Conservation (phyloP, 2,797 vertebrate species). For the Babyrousa celebensis region DNA sequence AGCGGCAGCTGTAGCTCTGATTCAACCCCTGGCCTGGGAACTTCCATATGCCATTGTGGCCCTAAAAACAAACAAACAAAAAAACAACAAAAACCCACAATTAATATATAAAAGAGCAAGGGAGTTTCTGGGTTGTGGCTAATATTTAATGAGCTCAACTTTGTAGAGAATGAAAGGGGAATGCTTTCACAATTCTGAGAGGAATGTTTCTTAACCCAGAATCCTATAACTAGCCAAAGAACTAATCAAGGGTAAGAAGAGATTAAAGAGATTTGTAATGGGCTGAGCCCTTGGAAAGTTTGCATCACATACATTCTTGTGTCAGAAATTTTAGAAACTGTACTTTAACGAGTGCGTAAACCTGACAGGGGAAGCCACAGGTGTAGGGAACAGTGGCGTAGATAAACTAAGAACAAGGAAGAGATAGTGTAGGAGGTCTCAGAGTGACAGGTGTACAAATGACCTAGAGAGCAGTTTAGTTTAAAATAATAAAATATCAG, state of each 20-base stretch:
- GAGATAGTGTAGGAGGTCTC: background rate
- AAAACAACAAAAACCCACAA: too few species aligned
- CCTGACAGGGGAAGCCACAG: background rate
- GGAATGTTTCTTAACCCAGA: background rate
- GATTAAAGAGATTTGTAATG: background rate
- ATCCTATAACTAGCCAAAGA: background rate
- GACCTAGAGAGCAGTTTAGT: background rate
- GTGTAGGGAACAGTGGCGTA: background rate
- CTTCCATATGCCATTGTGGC: too few species aligned
- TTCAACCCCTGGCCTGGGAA: too few species aligned
- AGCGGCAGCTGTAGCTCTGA: too few species aligned
- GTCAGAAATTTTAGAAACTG: background rate
- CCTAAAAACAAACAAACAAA: too few species aligned
- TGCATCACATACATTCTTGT: background rate
- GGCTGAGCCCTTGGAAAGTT: background rate
- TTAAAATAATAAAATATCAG: background rate
- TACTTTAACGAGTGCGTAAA: background rate
- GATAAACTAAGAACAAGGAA: background rate
- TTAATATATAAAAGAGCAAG: background rate
- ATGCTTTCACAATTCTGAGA: background rate
- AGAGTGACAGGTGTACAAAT: background rate
- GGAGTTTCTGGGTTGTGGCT: background rate
- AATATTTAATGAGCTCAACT: constrained; percentile 28
- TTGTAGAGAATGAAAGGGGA: background rate
- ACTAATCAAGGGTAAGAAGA: background rate